Percentiles rank a stretch among this genome's conserved stretches.
phyloP scores from a whole-genome alignment of 2,113 vertebrate genomes.

The Stictonetta naevosa region DNA sequence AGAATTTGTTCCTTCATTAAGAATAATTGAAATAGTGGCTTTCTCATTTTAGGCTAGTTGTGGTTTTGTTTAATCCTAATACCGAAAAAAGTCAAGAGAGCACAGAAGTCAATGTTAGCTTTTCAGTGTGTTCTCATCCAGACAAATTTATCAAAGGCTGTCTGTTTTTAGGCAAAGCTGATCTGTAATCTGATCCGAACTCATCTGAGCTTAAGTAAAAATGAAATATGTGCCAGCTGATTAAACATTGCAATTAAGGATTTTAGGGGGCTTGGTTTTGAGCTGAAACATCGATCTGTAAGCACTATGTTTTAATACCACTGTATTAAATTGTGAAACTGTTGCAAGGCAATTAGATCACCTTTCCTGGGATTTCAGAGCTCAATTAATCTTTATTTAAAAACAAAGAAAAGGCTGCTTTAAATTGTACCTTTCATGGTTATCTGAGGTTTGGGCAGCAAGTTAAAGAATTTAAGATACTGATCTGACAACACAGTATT shows the following conservation, averaged over 20 bases:
- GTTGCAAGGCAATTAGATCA: slow-evolving; percentile 30
- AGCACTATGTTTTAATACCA: not conserved
- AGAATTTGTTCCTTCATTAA: slow-evolving; percentile 27
- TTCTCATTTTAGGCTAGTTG: not conserved
- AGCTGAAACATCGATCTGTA: not conserved
- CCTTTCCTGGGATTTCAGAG: slow-evolving; percentile 20
- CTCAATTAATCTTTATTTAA: not conserved
- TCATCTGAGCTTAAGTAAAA: slow-evolving; percentile 16
- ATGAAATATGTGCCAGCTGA: not conserved
- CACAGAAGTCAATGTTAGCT: not conserved
- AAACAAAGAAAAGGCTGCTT: not conserved
- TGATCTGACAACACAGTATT: not conserved
- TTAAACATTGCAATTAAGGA: not conserved
- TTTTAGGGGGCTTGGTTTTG: slow-evolving; percentile 12
- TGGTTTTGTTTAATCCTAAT: not conserved
- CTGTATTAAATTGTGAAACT: not conserved
- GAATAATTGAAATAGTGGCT: not conserved
- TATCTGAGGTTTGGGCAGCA: not conserved
- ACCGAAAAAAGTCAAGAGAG: not conserved
- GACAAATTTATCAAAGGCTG: not conserved
- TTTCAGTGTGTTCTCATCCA: not conserved
- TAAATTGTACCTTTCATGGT: not conserved
- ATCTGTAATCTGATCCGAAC: slow-evolving; percentile 21
- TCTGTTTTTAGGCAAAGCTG: not conserved
- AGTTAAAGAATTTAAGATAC: slow-evolving; percentile 6